A percentile compares a stretch with the other conserved stretches of the same genome.
Evolutionary conservation across 2,113 vertebrate species (phyloP).

Genomic region (Henicopernis longicauda): DNA sequence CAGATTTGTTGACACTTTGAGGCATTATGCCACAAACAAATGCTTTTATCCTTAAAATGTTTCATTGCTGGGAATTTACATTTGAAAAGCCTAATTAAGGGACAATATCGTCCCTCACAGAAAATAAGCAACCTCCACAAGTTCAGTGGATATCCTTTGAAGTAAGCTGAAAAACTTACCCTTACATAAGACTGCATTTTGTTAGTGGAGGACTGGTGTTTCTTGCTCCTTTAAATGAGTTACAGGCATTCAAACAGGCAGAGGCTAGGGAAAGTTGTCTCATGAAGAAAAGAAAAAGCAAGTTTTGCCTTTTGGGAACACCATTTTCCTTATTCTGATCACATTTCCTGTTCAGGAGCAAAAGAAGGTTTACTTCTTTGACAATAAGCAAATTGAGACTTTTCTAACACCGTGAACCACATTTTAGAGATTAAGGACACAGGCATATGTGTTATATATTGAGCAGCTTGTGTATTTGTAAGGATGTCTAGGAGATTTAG

Average conservation of each 20-base stretch:
- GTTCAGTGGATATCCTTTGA: conserved; percentile 39
- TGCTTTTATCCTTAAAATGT: conserved; percentile 44
- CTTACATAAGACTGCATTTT: conserved; percentile 27
- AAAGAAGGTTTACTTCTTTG: background rate
- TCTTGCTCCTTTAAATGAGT: background rate
- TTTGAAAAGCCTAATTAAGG: conserved; percentile 60
- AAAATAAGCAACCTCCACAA: conserved; percentile 43
- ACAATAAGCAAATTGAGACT: background rate
- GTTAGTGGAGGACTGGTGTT: background rate
- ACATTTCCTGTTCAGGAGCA: background rate
- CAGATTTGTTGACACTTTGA: conserved; percentile 59
- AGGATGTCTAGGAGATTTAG: background rate
- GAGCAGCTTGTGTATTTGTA: background rate
- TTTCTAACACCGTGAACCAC: background rate
- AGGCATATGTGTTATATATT: background rate
- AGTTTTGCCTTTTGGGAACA: background rate
- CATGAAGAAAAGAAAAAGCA: background rate
- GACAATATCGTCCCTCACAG: conserved; percentile 27
- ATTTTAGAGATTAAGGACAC: background rate
- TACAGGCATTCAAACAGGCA: background rate
- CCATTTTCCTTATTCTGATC: background rate
- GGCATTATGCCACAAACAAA: conserved; percentile 44
- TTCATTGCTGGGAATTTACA: conserved; percentile 36
- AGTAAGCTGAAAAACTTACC: background rate
- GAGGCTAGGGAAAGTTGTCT: background rate